phyloP scores from a whole-genome alignment of 2,797 vertebrate genomes.

The Balearica regulorum region DNA sequence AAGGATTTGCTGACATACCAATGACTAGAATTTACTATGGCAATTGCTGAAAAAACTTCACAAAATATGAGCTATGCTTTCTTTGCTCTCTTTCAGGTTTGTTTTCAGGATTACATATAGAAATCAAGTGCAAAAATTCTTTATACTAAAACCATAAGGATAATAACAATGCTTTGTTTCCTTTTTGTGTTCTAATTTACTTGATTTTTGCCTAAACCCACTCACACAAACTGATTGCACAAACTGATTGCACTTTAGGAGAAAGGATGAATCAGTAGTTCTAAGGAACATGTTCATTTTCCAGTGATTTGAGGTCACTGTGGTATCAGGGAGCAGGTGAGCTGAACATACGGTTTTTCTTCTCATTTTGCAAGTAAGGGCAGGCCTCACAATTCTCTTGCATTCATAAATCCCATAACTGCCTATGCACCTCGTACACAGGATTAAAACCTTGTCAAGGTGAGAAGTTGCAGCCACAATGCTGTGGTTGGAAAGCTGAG shows the following conservation, averaged over 20 bases:
- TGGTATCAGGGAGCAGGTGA: neutral
- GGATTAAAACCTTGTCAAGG: constrained; percentile 36
- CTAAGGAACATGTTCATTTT: neutral
- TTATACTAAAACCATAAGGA: neutral
- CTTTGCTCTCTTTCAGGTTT: neutral
- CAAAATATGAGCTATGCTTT: neutral
- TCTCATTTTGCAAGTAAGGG: constrained; percentile 23
- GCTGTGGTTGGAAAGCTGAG: constrained; percentile 13
- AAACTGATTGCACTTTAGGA: neutral
- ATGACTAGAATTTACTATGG: neutral
- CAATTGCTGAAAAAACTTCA: neutral
- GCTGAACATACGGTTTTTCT: neutral
- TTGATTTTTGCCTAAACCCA: neutral
- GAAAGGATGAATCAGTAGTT: neutral
- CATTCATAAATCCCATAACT: constrained; percentile 28
- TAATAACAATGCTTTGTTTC: neutral
- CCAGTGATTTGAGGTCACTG: constrained; percentile 14
- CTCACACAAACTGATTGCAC: neutral
- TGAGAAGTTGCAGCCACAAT: constrained; percentile 6
- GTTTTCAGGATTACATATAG: neutral
- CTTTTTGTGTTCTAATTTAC: neutral
- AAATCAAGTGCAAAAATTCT: neutral
- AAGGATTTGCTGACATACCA: neutral
- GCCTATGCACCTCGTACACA: neutral
- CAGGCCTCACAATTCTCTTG: neutral